Evolutionary conservation across 2,797 vertebrate species (phyloP), one percentile per base, ranked within the genome.

Genomic region (Cyclura pinguis): DNA sequence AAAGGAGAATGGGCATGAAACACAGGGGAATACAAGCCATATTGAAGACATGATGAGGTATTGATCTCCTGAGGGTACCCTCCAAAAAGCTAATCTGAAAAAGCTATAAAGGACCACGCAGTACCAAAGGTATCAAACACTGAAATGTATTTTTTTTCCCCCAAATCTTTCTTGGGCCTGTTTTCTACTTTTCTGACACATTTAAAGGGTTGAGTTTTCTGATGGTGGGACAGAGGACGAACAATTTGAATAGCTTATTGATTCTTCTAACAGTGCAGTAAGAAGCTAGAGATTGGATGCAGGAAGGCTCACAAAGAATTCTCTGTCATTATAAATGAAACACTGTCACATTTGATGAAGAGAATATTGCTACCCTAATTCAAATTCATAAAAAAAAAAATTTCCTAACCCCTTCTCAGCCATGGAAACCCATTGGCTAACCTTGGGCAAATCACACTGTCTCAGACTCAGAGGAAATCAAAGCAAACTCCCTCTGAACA

Each of bases 31-130:
- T 84, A 32, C 35, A 89, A 89, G 32, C 42, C 42, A 87, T 84
- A 85, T 87, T 78, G 81, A 90, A 74, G 38, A 62, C 38, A 50
- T 73, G 88, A 90, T 92, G 88, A 87, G 64, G 50, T 92, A 87
- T 92, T 92, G 91, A 89, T 89, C 80, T 87, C 84, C 35, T 24
- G 42, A 59, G 72, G 59, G 62, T 84, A 73, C 64, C 27, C 38
- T 62, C 80, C 64, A 47, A 84, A 89, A 87, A 80, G 38, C 47
- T 52, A 69, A 64, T 87, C 32, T 84, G 42, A 84, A 90, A 84
- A 85, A 87, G 74, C 85, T 80, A n/a, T 74, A 83, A 86, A 73
- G 32, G 12, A 77, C 32, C 27, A 73, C 27, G 35, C 6, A 73
- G 13, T 87, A 57, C 16, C 3, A 1, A 80, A 84, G 50, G 38